Evolutionary conservation across 2,888 invertebrate species (phyloP).

Genomic region (Polia nebulosa): DNA sequence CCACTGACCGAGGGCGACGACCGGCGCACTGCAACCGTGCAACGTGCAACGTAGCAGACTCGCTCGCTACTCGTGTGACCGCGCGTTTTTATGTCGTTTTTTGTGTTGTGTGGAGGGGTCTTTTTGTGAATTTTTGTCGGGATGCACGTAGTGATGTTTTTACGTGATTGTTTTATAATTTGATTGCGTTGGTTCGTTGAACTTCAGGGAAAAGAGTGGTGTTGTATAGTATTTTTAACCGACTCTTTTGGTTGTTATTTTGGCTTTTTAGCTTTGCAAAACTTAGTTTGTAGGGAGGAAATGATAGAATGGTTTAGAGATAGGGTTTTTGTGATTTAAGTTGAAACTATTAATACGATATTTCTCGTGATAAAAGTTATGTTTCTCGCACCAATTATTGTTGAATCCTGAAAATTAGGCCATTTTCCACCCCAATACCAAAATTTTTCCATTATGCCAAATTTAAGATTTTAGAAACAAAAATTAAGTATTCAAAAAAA

Average conservation of each 20-base stretch:
- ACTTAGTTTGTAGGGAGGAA: not conserved
- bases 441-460: too few relatives aligned
- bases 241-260: not conserved
- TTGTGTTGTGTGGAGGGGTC: constrained; percentile 28
- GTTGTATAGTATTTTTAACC: too few relatives aligned
- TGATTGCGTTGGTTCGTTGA: not conserved
- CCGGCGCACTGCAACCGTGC: constrained; percentile 78
- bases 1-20: constrained; percentile 87
- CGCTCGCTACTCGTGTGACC: constrained; percentile 38
- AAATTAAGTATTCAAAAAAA: constrained; percentile 1
- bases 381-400: too few relatives aligned
- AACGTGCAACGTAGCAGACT: constrained; percentile 54
- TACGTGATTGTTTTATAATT: not conserved
- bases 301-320: not conserved
- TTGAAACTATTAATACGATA: too few relatives aligned
- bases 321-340: too few relatives aligned
- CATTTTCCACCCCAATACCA: too few relatives aligned
- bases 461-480: too few relatives aligned
- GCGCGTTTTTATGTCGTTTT: constrained; percentile 39
- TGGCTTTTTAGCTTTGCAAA: not conserved
- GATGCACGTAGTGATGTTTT: not conserved
- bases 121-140: constrained; percentile 29
- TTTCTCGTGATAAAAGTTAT: too few relatives aligned
- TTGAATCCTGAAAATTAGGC: too few relatives aligned
- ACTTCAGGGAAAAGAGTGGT: not conserved